Conservation (phyloP, 2,888 invertebrate genomes). For the Agrilus cyanescens region DNA sequence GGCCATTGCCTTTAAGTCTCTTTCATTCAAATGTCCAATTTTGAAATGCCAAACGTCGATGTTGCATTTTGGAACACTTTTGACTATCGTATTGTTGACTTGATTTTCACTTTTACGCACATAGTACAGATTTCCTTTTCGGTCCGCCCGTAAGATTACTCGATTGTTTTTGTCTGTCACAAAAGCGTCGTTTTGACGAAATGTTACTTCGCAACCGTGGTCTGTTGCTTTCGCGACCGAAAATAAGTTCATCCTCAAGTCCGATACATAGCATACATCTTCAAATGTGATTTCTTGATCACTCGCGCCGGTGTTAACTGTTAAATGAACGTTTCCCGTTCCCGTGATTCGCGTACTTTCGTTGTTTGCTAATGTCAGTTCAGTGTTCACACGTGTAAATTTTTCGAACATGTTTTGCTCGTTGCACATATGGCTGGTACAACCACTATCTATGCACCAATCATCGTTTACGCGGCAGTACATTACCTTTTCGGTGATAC, state of each 20-base stretch:
- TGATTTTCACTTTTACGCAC: no score
- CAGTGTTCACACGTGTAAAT: background rate
- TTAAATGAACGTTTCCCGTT: conserved; percentile 5
- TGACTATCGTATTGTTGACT: no score
- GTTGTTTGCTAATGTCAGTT: conserved; percentile 7
- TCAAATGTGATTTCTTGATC: background rate
- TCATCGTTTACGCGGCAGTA: no score
- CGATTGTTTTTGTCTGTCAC: no score
- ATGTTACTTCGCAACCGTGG: no score
- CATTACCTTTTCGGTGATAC: no score
- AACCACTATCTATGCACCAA: conserved; percentile 14
- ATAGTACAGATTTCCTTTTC: no score
- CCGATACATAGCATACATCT: no score
- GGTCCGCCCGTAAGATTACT: no score
- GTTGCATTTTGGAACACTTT: no score
- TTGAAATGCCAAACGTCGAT: background rate
- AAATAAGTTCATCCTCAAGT: conserved; percentile 1
- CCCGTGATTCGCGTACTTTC: conserved; percentile 2
- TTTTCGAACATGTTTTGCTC: conserved; percentile 5
- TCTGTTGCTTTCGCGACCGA: conserved; percentile 3
- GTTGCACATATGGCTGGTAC: conserved; percentile 9
- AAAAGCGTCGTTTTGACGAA: no score
- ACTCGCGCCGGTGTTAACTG: background rate
- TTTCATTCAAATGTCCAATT: background rate
- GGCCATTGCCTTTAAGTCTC: background rate